Evolutionary conservation across 1,140 invertebrate genomes (phyloP).

Genomic region (Myzus persicae): DNA sequence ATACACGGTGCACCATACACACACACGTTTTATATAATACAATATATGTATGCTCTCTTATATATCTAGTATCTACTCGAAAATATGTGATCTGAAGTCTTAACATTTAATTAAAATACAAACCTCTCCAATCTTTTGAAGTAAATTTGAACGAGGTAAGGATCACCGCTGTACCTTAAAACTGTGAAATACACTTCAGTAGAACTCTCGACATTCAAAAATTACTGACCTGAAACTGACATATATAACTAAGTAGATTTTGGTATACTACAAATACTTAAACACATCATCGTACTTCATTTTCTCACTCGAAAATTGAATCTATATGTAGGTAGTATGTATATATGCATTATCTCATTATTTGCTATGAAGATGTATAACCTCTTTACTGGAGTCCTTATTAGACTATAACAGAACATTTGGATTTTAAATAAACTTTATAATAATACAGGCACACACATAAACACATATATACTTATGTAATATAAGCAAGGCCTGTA

Average conservation of each 20-base stretch:
- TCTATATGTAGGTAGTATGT: neutral
- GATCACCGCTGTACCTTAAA: neutral
- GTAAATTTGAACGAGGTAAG: neutral
- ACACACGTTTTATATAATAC: neutral
- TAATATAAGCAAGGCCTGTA: neutral
- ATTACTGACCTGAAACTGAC: conserved; percentile 16
- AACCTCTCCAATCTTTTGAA: neutral
- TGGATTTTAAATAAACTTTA: neutral
- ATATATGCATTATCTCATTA: neutral
- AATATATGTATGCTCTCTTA: neutral
- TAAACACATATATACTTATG: no score
- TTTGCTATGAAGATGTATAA: neutral
- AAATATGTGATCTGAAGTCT: neutral
- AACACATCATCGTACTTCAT: neutral
- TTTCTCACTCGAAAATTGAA: neutral
- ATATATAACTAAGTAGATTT: neutral
- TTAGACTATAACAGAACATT: neutral
- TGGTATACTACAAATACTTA: neutral
- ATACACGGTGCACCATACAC: neutral
- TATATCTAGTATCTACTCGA: neutral
- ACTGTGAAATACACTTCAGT: neutral
- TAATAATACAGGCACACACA: neutral
- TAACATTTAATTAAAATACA: neutral
- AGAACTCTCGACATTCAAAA: neutral
- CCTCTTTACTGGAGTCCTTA: neutral